Conservation (phyloP, 1,140 invertebrate genomes). For the Listronotus oregonensis region DNA sequence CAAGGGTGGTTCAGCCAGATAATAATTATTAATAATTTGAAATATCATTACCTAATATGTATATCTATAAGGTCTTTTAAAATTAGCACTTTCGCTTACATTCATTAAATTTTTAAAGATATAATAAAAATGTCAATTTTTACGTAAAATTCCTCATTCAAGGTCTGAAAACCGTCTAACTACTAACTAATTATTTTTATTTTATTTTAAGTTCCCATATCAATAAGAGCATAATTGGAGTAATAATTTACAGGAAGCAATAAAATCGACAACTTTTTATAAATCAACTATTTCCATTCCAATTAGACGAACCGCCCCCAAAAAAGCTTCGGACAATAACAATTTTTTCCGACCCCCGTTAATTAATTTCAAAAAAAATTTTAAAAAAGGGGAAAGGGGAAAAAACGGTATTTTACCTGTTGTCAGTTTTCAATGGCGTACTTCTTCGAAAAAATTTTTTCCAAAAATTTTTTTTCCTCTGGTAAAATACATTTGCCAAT, state of each 20-base stretch:
- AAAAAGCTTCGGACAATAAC: constrained; percentile 20
- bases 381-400: constrained; percentile 29
- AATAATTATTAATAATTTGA: no score
- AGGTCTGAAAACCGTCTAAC: not conserved
- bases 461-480: no score
- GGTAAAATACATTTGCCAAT: no score
- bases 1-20: no score
- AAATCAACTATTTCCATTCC: constrained; percentile 24
- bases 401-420: constrained; percentile 29
- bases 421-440: constrained; percentile 10
- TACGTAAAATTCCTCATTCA: no score
- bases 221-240: constrained; percentile 14
- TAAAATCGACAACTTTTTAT: constrained; percentile 20
- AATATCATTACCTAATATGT: no score
- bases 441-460: not conserved
- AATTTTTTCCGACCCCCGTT: constrained; percentile 32
- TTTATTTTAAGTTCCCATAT: constrained; percentile 6
- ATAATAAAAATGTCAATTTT: no score
- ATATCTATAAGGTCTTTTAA: no score
- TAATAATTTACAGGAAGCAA: constrained; percentile 31
- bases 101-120: no score
- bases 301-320: constrained; percentile 32
- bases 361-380: constrained; percentile 36
- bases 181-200: not conserved
- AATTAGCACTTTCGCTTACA: no score